Evolutionary conservation across 2,797 vertebrate species (phyloP).

Genomic region (Euphonia xanthogaster): DNA sequence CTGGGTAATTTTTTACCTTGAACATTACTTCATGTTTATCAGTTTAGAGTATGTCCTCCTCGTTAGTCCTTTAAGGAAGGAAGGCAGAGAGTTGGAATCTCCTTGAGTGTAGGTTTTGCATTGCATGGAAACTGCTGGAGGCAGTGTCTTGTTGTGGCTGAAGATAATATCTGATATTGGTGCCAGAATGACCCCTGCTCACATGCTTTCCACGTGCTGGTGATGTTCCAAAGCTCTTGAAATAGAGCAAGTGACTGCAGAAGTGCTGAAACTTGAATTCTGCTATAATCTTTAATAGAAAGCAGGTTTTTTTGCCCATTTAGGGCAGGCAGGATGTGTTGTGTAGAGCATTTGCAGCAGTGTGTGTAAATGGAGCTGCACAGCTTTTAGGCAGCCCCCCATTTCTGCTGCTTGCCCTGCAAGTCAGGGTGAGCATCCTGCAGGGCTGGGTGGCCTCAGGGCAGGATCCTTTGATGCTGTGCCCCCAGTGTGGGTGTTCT

Average conservation of each 20-base stretch:
- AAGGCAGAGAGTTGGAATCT: not conserved
- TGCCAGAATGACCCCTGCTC: not conserved
- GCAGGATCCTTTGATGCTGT: not conserved
- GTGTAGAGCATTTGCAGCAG: not conserved
- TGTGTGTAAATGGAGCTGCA: not conserved
- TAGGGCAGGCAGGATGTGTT: not conserved
- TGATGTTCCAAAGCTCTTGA: not conserved
- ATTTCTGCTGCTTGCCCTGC: not conserved
- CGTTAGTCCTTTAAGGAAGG: not conserved
- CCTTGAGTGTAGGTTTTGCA: not conserved
- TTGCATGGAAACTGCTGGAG: not conserved
- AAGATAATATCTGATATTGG: rapidly evolving
- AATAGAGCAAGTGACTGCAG: not conserved
- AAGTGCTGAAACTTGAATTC: not conserved
- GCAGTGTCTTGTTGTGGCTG: not conserved
- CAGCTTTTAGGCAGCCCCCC: not conserved
- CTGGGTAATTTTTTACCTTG: not conserved
- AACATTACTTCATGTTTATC: not conserved
- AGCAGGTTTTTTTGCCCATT: not conserved
- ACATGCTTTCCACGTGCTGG: rapidly evolving
- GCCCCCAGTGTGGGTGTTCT: not conserved
- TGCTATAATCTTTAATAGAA: not conserved
- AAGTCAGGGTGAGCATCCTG: not conserved
- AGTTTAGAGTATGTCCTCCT: not conserved
- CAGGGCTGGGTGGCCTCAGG: not conserved